Evolutionary conservation across 2,113 vertebrate genomes (phyloP), one percentile per base, ranked within the genome.

Genomic region (Myocastor coypus): DNA sequence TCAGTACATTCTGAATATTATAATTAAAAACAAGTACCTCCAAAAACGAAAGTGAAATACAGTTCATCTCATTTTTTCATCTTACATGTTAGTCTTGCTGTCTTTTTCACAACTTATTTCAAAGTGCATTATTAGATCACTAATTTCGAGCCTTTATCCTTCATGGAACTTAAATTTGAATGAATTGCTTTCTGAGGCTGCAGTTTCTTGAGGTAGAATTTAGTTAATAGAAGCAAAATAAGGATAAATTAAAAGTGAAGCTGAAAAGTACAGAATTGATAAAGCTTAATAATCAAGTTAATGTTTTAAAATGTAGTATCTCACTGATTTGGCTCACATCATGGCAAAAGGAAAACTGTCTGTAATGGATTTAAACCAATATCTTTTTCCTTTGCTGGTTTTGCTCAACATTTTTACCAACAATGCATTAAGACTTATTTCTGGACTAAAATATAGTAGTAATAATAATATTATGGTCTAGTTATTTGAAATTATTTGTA

Each of bases 401-500:
- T 95, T 69, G 95, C 46, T 94, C 59, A 89, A n/a, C 89, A 57
- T 91, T 89, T 89, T 92, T 46, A 94, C 80, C 61, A 94, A 83
- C 83, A 94, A 87, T 81, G 20, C 46, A 30, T 77, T 85, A 59
- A 83, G 50, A 11, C 83, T 91, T 91, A 80, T 87, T 94, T 89
- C 30, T 87, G 82, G 89, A 94, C 46, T 91, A 80, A 92, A 92
- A 84, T 46, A n/a, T n/a, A n/a, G 24, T 75, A 46, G 85, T 50
- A 73, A 69, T 69, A 96, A 26, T 77, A 87, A 50, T 77, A 59
- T 24, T 78, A 13, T 95, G 37, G 32, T 83, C 46, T 78, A 87
- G 32, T 85, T 71, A 85, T 52, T 96, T 96, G 64, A 89, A 94
- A 92, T 96, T 96, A 50, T 71, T 73, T 89, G 64, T 90, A 89